Conservation (phyloP, 2,113 vertebrate genomes). For the Megaceryle maxima region DNA sequence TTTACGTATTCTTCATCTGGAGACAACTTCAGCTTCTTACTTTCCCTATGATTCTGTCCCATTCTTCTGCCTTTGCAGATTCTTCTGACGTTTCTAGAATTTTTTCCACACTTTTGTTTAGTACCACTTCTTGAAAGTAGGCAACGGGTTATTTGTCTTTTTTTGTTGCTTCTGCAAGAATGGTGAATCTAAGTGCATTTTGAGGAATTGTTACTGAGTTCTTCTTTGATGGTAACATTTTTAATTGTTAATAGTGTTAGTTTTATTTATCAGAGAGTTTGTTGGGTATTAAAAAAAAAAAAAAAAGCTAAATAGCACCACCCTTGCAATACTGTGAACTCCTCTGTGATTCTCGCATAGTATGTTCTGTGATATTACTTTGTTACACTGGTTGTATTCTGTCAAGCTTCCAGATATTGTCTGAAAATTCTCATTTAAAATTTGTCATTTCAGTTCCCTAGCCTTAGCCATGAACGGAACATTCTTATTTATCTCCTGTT, state of each 20-base stretch:
- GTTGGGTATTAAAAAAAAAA: no score
- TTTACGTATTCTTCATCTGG: not conserved
- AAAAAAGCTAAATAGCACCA: not conserved
- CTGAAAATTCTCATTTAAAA: not conserved
- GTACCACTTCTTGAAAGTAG: not conserved
- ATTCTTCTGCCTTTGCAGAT: not conserved
- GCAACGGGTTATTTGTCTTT: not conserved
- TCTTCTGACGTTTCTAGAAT: not conserved
- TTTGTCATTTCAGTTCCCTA: not conserved
- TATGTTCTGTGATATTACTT: not conserved
- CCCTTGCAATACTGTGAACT: not conserved
- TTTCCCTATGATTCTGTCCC: rapidly evolving
- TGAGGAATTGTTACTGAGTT: not conserved
- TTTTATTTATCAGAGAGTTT: not conserved
- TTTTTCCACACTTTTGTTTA: not conserved
- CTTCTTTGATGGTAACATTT: not conserved
- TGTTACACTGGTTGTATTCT: not conserved
- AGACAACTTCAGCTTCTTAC: not conserved
- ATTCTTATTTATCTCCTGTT: not conserved
- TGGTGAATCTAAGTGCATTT: not conserved
- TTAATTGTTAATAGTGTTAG: not conserved
- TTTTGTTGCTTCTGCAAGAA: not conserved
- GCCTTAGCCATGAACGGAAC: not conserved
- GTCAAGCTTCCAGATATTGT: not conserved
- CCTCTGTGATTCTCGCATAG: not conserved